phyloP scores from a whole-genome alignment of 2,888 invertebrate species.

The Geophilus truncorum region DNA sequence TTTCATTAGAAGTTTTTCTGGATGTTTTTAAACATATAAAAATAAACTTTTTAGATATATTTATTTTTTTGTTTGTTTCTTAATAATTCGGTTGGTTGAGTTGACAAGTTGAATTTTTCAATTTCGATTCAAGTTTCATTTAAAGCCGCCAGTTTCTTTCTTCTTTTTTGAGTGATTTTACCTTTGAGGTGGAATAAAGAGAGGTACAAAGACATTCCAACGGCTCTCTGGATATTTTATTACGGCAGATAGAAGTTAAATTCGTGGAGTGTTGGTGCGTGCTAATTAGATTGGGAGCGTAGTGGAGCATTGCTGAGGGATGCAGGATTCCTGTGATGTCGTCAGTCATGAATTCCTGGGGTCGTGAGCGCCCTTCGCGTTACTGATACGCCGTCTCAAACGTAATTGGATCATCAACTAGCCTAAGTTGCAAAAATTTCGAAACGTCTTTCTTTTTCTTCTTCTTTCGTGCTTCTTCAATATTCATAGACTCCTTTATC shows the following conservation, averaged over 20 bases:
- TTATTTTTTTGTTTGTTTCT: neutral
- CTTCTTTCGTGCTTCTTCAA: neutral
- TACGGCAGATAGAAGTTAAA: neutral
- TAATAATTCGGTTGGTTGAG: neutral
- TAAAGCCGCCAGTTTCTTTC: neutral
- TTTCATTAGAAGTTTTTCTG: no score
- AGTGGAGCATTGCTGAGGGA: constrained; percentile 12
- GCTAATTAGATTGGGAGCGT: constrained; percentile 12
- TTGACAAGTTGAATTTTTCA: neutral
- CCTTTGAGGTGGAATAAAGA: neutral
- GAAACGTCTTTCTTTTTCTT: neutral
- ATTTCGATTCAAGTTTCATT: neutral
- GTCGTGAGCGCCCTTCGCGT: neutral
- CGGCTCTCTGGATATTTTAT: neutral
- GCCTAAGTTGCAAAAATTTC: neutral
- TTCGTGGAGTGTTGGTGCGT: constrained; percentile 11
- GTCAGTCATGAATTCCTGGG: constrained; percentile 23
- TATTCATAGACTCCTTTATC: neutral
- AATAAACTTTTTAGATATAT: neutral
- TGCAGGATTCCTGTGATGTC: constrained; percentile 23
- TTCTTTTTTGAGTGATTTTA: neutral
- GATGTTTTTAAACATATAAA: no score
- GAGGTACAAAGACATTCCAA: constrained; percentile 2
- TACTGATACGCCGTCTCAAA: neutral
- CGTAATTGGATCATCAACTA: constrained; percentile 17